Evolutionary conservation across 2,113 vertebrate species (phyloP).

Genomic region (Centrocercus urophasianus): DNA sequence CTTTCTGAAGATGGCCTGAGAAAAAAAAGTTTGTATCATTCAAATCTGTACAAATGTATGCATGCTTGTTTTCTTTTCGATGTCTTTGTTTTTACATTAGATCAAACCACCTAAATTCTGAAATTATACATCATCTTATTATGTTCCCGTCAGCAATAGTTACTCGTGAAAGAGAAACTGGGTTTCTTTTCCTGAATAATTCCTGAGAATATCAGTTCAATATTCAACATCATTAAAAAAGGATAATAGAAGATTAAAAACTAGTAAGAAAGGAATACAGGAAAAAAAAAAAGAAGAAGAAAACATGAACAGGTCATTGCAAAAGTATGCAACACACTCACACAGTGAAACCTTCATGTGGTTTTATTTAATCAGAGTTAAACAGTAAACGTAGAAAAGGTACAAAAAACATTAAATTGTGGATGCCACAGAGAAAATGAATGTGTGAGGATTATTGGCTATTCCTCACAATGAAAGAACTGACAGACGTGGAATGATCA

Average conservation of each 20-base stretch:
- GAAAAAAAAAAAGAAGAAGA: background rate
- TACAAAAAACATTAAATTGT: background rate
- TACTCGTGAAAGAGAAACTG: background rate
- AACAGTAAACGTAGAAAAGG: background rate
- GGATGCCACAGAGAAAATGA: background rate
- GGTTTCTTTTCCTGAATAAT: background rate
- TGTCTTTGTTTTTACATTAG: background rate
- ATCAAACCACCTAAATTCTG: background rate
- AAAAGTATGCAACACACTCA: background rate
- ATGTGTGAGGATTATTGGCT: background rate
- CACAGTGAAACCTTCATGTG: background rate
- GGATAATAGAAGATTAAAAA: background rate
- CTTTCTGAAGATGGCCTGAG: background rate
- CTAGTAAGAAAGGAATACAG: background rate
- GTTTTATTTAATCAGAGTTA: background rate
- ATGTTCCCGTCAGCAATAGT: background rate
- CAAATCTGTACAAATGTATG: background rate
- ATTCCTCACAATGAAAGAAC: background rate
- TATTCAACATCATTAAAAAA: background rate
- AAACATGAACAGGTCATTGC: background rate
- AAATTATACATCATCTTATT: background rate
- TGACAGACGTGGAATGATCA: background rate
- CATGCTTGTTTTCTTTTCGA: background rate
- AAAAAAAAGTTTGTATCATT: background rate
- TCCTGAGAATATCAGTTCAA: background rate